Conservation (phyloP, 1,140 invertebrate species). For the Tetramorium parvispinum region DNA sequence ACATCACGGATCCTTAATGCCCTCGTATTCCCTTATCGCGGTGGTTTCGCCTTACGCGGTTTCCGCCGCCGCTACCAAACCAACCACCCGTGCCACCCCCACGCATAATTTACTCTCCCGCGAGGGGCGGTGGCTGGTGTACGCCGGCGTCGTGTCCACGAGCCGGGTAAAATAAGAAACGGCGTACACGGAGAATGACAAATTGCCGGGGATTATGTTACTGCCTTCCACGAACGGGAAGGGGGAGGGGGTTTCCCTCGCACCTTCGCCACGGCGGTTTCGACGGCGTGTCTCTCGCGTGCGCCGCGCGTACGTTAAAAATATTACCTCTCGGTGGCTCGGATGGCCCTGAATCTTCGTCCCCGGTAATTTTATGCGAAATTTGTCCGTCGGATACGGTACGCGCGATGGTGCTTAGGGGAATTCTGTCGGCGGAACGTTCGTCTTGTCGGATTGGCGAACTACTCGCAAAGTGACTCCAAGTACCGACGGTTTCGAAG, state of each 20-base stretch:
- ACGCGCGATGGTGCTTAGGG: not conserved
- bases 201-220: conserved; percentile 77
- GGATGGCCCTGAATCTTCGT: conserved; percentile 52
- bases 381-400: conserved; percentile 36
- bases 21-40: conserved; percentile 1
- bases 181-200: conserved; percentile 74
- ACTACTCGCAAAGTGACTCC: conserved; percentile 37
- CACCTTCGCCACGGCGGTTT: not conserved
- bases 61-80: not conserved
- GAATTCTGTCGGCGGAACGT: conserved; percentile 48
- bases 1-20: not conserved
- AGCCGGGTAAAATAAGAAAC: conserved; percentile 73
- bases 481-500: not conserved
- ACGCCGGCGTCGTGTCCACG: conserved; percentile 57
- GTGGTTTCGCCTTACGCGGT: conserved; percentile 26
- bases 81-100: conserved; percentile 5
- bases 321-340: conserved; percentile 63
- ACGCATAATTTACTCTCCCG: conserved; percentile 64
- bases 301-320: conserved; percentile 57
- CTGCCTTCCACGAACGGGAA: conserved; percentile 53
- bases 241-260: not conserved
- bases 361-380: conserved; percentile 56
- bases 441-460: conserved; percentile 52
- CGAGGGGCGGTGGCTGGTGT: conserved; percentile 43
- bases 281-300: conserved; percentile 37